Conservation (phyloP, 2,113 vertebrate species). For the Centropristis striata region DNA sequence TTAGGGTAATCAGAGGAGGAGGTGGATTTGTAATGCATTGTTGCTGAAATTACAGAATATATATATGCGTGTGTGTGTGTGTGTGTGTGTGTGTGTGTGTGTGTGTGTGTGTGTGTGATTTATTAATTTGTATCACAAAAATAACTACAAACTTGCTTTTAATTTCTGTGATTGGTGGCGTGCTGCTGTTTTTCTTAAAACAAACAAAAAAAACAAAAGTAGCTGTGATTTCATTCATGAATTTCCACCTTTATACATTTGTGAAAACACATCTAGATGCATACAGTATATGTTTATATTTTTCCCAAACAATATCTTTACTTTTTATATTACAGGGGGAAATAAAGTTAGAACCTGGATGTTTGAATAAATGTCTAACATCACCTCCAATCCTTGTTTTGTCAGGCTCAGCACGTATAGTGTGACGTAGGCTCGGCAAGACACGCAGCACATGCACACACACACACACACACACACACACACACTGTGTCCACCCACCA, state of each 20-base stretch:
- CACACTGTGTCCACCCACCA: slow-evolving; percentile 67
- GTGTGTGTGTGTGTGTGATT: no score
- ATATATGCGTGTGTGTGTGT: no score
- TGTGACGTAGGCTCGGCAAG: slow-evolving; percentile 33
- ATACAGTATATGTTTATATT: background rate
- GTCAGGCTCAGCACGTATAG: slow-evolving; percentile 45
- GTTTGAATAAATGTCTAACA: slow-evolving; percentile 19
- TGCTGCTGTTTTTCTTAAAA: background rate
- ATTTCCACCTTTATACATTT: background rate
- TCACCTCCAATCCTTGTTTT: slow-evolving; percentile 47
- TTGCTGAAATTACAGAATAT: slow-evolving; percentile 14
- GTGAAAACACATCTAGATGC: background rate
- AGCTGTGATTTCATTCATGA: background rate
- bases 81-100: no score
- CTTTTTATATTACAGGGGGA: background rate
- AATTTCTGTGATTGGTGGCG: background rate
- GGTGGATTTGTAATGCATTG: slow-evolving; percentile 21
- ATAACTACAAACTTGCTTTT: background rate
- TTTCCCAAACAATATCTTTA: background rate
- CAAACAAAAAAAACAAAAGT: background rate
- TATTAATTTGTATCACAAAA: background rate
- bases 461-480: slow-evolving; percentile 20
- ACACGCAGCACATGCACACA: no score
- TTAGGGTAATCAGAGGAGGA: slow-evolving; percentile 34
- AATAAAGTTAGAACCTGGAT: slow-evolving; percentile 15